phyloP scores from a whole-genome alignment of 2,888 invertebrate genomes.

The Galerucella nymphaeae region DNA sequence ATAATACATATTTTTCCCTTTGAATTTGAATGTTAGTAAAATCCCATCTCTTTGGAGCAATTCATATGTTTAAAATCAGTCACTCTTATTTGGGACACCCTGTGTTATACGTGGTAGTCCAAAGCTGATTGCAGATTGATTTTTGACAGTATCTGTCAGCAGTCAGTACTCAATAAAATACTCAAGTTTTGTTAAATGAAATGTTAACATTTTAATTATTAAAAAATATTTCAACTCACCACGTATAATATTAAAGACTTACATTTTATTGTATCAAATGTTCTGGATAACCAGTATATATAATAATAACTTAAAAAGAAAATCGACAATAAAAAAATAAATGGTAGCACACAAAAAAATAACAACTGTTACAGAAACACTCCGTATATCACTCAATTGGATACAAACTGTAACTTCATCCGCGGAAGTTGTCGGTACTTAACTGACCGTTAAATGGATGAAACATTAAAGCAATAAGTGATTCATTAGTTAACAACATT shows the following conservation, averaged over 20 bases:
- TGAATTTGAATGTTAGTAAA: too few relatives aligned
- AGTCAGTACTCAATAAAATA: too few relatives aligned
- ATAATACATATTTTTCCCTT: too few relatives aligned
- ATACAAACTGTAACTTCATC: constrained; percentile 7
- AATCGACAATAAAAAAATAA: not conserved
- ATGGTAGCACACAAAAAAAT: not conserved
- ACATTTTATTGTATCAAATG: not conserved
- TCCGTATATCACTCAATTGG: not conserved
- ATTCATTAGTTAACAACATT: constrained; percentile 40
- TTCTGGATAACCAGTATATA: not conserved
- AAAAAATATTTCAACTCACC: too few relatives aligned
- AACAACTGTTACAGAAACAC: constrained; percentile 6
- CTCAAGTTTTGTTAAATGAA: too few relatives aligned
- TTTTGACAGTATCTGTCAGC: too few relatives aligned
- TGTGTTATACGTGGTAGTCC: too few relatives aligned
- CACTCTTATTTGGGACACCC: too few relatives aligned
- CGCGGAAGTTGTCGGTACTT: constrained; percentile 9
- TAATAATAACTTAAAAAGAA: not conserved
- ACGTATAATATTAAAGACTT: not conserved
- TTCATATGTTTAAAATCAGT: too few relatives aligned
- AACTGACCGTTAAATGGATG: constrained; percentile 12
- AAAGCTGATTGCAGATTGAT: too few relatives aligned
- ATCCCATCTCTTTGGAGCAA: too few relatives aligned
- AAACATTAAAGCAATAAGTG: constrained; percentile 49
- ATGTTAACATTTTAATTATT: too few relatives aligned